Conservation (phyloP, 1,140 invertebrate species). For the Pseudomyrmex gracilis region DNA sequence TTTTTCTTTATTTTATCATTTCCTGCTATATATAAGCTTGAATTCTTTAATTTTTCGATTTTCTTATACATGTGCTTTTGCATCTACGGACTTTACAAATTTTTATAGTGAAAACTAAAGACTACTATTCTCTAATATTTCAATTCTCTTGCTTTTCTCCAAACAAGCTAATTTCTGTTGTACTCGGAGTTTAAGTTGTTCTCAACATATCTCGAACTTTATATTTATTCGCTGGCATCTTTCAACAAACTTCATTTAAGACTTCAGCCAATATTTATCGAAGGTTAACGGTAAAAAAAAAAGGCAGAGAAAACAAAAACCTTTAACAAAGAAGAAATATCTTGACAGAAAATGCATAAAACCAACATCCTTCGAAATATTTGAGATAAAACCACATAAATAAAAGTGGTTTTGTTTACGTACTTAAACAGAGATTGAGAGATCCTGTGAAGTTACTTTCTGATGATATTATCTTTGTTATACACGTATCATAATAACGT, state of each 20-base stretch:
- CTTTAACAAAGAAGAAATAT: not conserved
- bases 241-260: not conserved
- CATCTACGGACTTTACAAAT: too few relatives aligned
- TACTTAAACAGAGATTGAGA: not conserved
- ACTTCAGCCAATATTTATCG: not conserved
- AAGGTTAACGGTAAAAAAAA: constrained; percentile 2
- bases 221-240: not conserved
- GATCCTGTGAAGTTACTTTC: not conserved
- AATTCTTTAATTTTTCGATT: too few relatives aligned
- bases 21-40: too few relatives aligned
- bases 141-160: too few relatives aligned
- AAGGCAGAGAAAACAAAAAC: not conserved
- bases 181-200: not conserved
- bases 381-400: not conserved
- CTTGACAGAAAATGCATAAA: not conserved
- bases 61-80: too few relatives aligned
- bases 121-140: too few relatives aligned
- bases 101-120: too few relatives aligned
- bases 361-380: not conserved
- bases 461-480: not conserved
- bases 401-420: not conserved
- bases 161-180: too few relatives aligned
- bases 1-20: too few relatives aligned
- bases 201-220: not conserved
- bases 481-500: not conserved